Evolutionary conservation across 1,140 invertebrate genomes (phyloP).

Genomic region (Drosophila busckii): DNA sequence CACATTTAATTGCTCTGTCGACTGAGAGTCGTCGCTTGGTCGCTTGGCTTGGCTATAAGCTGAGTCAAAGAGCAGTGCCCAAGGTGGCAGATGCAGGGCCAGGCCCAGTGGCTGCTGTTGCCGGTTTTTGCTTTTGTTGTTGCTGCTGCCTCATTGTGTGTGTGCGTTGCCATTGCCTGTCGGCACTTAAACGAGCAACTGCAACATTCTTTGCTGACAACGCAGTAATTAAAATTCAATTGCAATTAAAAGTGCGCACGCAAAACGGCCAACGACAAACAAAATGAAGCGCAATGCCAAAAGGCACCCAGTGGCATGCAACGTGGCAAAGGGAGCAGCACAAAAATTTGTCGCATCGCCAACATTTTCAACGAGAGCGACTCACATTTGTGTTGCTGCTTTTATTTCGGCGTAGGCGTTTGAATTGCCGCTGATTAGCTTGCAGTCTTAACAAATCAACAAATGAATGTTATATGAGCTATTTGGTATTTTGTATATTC

Average conservation of each 20-base stretch:
- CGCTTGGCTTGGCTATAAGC: no score
- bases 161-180: slow-evolving; percentile 26
- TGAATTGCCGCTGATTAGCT: slow-evolving; percentile 65
- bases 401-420: slow-evolving; percentile 55
- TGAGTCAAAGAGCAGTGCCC: background rate
- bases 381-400: background rate
- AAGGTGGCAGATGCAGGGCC: background rate
- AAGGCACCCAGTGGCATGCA: slow-evolving; percentile 7
- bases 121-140: background rate
- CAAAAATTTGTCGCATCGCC: slow-evolving; percentile 44
- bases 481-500: slow-evolving; percentile 1
- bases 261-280: slow-evolving; percentile 66
- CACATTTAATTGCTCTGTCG: slow-evolving; percentile 65
- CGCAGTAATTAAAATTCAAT: slow-evolving; percentile 78
- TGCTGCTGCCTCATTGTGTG: slow-evolving; percentile 31
- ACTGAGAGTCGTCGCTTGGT: no score
- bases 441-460: slow-evolving; percentile 29
- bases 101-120: slow-evolving; percentile 6
- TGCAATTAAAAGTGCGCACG: slow-evolving; percentile 77
- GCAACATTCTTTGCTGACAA: slow-evolving; percentile 77
- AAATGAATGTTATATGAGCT: slow-evolving; percentile 8
- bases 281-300: slow-evolving; percentile 36
- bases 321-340: slow-evolving; percentile 11
- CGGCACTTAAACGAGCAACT: slow-evolving; percentile 62
- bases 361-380: slow-evolving; percentile 34